These are phyloP conservation scores for Acanthosepion lycidas DNA, from an alignment of 2,888 invertebrate genomes.

Conservation along the genomic window DNA sequence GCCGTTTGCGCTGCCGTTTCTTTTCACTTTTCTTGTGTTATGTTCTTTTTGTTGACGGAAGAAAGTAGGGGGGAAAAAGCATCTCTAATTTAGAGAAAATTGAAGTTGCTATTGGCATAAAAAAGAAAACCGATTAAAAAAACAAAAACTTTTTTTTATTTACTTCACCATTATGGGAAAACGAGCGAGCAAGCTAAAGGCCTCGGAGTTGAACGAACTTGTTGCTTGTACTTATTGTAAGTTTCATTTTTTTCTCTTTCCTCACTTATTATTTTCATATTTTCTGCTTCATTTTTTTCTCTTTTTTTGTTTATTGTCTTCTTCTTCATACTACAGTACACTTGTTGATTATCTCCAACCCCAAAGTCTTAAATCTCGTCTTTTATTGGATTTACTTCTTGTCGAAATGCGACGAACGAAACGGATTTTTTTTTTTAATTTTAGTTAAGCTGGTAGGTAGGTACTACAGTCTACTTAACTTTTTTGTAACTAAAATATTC, in stretches of 20 bases:
- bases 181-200: constrained; percentile 59
- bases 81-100: neutral
- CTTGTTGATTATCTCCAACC: too few relatives aligned
- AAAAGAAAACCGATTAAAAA: neutral
- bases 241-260: constrained; percentile 49
- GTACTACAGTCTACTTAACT: too few relatives aligned
- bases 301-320: neutral
- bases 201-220: constrained; percentile 60
- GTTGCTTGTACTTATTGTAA: constrained; percentile 62
- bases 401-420: too few relatives aligned
- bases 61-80: neutral
- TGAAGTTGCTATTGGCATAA: neutral
- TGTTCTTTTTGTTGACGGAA: neutral
- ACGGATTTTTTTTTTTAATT: too few relatives aligned
- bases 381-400: too few relatives aligned
- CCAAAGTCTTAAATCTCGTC: too few relatives aligned
- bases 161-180: constrained; percentile 60
- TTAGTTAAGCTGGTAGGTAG: too few relatives aligned
- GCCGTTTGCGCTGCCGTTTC: too few relatives aligned
- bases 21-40: neutral
- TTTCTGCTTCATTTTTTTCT: neutral
- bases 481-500: too few relatives aligned
- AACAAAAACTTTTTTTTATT: neutral
- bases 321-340: neutral
- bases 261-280: neutral